These are phyloP conservation scores for Trichopoda pennipes DNA, from an alignment of 2,888 invertebrate species.

Conservation along the genomic window DNA sequence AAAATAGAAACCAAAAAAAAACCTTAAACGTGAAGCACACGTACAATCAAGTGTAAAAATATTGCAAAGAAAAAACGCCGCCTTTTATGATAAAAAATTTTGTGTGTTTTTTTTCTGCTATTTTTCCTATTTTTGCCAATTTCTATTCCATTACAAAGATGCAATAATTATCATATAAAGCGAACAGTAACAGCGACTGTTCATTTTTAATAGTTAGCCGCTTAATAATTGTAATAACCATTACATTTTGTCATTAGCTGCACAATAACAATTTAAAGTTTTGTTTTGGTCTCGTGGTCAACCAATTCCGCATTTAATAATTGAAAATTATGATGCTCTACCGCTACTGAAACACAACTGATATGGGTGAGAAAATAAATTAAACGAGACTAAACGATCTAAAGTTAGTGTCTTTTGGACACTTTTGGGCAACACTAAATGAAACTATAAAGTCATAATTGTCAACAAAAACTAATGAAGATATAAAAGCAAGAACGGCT, in stretches of 20 bases:
- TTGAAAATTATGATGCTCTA: too few species aligned
- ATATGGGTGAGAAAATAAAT: too few species aligned
- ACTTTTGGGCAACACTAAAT: too few species aligned
- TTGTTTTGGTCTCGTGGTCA: too few species aligned
- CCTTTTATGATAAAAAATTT: conserved; percentile 50
- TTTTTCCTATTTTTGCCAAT: conserved; percentile 15
- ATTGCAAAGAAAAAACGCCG: conserved; percentile 58
- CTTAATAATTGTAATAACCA: conserved; percentile 13
- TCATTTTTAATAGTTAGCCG: background rate
- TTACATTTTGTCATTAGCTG: conserved; percentile 2
- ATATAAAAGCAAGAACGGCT: too few species aligned
- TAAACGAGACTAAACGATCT: too few species aligned
- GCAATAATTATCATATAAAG: conserved; percentile 38
- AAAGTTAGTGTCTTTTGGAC: too few species aligned
- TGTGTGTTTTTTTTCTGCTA: too few species aligned
- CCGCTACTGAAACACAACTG: too few species aligned
- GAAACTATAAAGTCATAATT: too few species aligned
- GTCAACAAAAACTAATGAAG: too few species aligned
- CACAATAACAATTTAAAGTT: conserved; percentile 16
- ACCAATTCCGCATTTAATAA: too few species aligned
- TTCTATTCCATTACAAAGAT: conserved; percentile 28
- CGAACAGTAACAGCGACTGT: background rate
- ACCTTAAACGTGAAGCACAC: conserved; percentile 61
- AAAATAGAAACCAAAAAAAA: conserved; percentile 5
- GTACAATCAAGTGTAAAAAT: conserved; percentile 56